Evolutionary conservation across 2,113 vertebrate species (phyloP).

Genomic region (Apeltes quadracus): DNA sequence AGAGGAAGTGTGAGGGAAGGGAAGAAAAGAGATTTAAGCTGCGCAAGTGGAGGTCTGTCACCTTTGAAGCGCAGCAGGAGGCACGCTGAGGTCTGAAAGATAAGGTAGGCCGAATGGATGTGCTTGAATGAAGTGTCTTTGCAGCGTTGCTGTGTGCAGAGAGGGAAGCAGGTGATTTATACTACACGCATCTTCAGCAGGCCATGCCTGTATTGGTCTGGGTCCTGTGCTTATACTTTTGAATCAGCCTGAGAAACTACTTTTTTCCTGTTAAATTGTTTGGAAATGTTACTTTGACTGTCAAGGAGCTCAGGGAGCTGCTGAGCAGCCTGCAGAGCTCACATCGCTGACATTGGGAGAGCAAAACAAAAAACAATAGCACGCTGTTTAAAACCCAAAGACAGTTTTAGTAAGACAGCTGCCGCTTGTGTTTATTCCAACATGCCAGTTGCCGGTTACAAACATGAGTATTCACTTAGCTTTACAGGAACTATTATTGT

Average conservation of each 20-base stretch:
- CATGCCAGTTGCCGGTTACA: slow-evolving; percentile 61
- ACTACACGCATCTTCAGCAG: not conserved
- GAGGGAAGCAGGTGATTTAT: slow-evolving; percentile 20
- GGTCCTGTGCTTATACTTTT: not conserved
- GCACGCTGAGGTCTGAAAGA: slow-evolving; percentile 31
- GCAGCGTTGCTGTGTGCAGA: slow-evolving; percentile 1
- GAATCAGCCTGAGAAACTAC: slow-evolving; percentile 19
- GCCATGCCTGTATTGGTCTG: not conserved
- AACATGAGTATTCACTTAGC: slow-evolving; percentile 57
- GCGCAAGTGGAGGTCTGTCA: slow-evolving; percentile 53
- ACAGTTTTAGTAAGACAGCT: slow-evolving; percentile 64
- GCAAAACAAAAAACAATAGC: slow-evolving; percentile 71
- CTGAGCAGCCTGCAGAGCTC: slow-evolving; percentile 28
- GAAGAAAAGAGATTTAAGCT: slow-evolving; percentile 5
- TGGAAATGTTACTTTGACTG: slow-evolving; percentile 15
- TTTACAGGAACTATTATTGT: slow-evolving; percentile 50
- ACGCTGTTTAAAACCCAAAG: slow-evolving; percentile 61
- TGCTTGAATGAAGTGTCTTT: slow-evolving; percentile 15
- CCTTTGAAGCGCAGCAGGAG: slow-evolving; percentile 43
- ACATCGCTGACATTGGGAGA: slow-evolving; percentile 58
- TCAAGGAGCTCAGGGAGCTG: slow-evolving; percentile 3
- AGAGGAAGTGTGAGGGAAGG: slow-evolving; percentile 21
- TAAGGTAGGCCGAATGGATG: slow-evolving; percentile 61
- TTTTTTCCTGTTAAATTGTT: not conserved
- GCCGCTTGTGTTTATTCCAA: slow-evolving; percentile 66